Evolutionary conservation across 2,797 vertebrate species (phyloP).

Genomic region (Microctenopoma lineatum): DNA sequence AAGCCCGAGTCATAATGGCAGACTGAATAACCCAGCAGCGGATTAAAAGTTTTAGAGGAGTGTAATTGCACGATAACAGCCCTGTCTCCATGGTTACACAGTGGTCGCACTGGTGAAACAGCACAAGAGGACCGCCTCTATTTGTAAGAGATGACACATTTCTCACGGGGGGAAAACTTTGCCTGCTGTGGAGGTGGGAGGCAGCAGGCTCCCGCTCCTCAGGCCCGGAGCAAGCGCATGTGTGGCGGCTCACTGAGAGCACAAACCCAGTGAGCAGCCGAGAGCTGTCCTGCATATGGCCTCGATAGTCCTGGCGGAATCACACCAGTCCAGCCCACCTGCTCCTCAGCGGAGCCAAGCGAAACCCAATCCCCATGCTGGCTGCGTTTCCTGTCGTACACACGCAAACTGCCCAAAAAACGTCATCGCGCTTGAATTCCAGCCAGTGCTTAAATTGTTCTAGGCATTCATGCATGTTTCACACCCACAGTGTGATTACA

Average conservation of each 20-base stretch:
- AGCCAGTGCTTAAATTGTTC: conserved; percentile 57
- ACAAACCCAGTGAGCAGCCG: conserved; percentile 16
- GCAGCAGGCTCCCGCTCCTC: conserved; percentile 16
- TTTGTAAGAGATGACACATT: conserved; percentile 26
- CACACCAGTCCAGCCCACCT: conserved; percentile 58
- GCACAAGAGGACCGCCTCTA: conserved; percentile 2
- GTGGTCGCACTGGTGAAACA: conserved; percentile 18
- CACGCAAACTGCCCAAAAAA: conserved; percentile 20
- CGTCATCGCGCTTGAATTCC: conserved; percentile 42
- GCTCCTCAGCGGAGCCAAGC: conserved; percentile 56
- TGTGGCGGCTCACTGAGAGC: conserved; percentile 23
- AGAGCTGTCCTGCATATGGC: conserved; percentile 60
- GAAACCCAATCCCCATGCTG: conserved; percentile 38
- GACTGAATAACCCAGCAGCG: conserved; percentile 6
- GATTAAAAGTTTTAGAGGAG: conserved; percentile 25
- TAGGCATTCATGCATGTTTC: conserved; percentile 69
- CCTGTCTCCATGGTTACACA: conserved; percentile 51
- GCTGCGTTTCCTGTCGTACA: conserved; percentile 47
- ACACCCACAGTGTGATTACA: conserved; percentile 68
- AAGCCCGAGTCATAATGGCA: conserved; percentile 6
- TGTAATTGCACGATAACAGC: conserved; percentile 17
- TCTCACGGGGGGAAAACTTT: conserved; percentile 10
- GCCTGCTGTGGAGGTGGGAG: conserved; percentile 17
- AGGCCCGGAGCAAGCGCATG: conserved; percentile 20
- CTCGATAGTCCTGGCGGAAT: conserved; percentile 33